Evolutionary conservation across 2,888 invertebrate species (phyloP), one percentile per base, ranked within the genome.

Genomic region (Lycaena phlaeas): DNA sequence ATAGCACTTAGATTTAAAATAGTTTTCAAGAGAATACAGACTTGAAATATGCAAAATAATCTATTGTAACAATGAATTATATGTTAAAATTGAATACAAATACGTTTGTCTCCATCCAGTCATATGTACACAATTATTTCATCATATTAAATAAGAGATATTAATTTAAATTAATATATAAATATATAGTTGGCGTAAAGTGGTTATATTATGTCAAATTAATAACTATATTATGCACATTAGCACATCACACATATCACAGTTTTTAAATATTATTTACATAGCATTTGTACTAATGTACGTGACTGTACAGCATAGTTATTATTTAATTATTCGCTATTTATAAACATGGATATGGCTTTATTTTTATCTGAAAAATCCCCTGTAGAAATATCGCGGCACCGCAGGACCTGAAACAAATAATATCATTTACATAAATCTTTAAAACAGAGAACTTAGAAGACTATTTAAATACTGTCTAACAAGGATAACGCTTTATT

Each of bases 371-470:
- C 59, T 36, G 45, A 58, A 68, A 44, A 59, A 68, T 42, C 67
- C 63, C 48, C 59, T 57, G 53, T 63, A 68, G 53, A 57, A 62
- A 52, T 59, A 69, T 45, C 65, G 56, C 11, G 66, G 64, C 2
- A 54, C 40, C 2, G 57, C 57, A 6, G 59, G 57, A 38, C 64
- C 69, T 69, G 66, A 36, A 63, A 65, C 43, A 39, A 43, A 50
- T 44, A 44, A 50, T 41, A 45, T 40, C 42, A 27, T 11, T 5
- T 31, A 40, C 3, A 26, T 14, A n/a, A n/a, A n/a, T n/a, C n/a
- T n/a, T n/a, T n/a, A n/a, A n/a, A n/a, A n/a, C n/a, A n/a, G n/a
- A n/a, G n/a, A n/a, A n/a, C n/a, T n/a, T n/a, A n/a, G n/a, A n/a
- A n/a, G n/a, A n/a, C n/a, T n/a, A 2, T 27, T 27, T 11, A 11